A percentile compares a stretch with the other conserved stretches of the same genome.
Evolutionary conservation across 2,113 vertebrate genomes (phyloP).

Genomic region (Elgaria multicarinata): DNA sequence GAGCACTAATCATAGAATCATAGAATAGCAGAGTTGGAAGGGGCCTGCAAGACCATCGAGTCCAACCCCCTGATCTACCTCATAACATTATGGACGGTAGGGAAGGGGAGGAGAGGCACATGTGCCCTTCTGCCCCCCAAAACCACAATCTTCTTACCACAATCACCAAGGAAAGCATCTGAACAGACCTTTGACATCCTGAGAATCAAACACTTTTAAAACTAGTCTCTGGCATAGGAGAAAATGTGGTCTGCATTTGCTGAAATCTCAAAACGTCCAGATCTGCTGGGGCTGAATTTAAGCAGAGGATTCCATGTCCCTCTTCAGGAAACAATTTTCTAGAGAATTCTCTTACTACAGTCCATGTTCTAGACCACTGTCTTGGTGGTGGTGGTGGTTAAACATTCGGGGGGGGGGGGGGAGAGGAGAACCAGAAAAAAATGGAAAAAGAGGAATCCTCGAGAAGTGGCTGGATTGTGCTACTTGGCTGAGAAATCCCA

Average conservation of each 20-base stretch:
- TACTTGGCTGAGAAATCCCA: not conserved
- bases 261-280: not conserved
- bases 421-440: not conserved
- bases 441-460: not conserved
- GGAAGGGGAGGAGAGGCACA: not conserved
- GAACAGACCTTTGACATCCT: not conserved
- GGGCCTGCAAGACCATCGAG: too few relatives aligned
- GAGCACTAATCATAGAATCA: too few relatives aligned
- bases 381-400: not conserved
- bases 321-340: not conserved
- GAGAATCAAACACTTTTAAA: not conserved
- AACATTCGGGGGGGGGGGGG: not conserved
- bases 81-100: not conserved
- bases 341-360: not conserved
- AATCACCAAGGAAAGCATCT: not conserved
- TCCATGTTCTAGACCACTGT: not conserved
- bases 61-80: too few relatives aligned
- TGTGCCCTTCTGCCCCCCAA: not conserved
- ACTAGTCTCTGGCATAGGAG: not conserved
- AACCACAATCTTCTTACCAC: not conserved
- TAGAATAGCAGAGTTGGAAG: too few relatives aligned
- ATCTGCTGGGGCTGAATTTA: not conserved
- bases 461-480: not conserved
- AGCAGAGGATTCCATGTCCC: not conserved
- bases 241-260: not conserved